These are phyloP conservation scores for Hydrozoanthus tunicans DNA, from an alignment of 64 coral and sea anemone genomes.

Conservation along the genomic window DNA sequence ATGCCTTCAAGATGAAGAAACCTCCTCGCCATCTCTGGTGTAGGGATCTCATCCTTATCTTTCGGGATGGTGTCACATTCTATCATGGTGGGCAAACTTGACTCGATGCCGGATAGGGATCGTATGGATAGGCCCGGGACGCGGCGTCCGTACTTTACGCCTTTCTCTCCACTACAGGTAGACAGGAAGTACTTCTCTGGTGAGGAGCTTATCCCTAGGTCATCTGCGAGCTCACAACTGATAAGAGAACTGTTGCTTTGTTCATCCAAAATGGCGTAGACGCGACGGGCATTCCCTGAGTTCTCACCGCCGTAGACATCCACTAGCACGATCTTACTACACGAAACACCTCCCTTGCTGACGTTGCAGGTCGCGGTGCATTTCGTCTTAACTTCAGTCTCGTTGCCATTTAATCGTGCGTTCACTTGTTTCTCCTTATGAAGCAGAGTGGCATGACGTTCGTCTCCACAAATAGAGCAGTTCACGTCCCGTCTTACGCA, in stretches of 20 bases:
- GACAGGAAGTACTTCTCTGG: constrained; percentile 9
- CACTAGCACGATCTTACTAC: constrained; percentile 5
- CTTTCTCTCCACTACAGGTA: not conserved
- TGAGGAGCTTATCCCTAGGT: not conserved
- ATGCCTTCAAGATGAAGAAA: not conserved
- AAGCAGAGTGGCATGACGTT: constrained; percentile 22
- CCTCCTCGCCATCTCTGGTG: constrained; percentile 10
- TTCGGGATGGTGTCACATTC: not conserved
- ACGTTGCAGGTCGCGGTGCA: not conserved
- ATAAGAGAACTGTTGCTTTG: constrained; percentile 16
- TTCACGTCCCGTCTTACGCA: too few species aligned
- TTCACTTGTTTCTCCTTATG: constrained; percentile 4
- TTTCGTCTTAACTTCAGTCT: not conserved
- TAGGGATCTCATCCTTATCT: not conserved
- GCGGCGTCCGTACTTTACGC: constrained; percentile 1
- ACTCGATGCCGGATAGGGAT: not conserved
- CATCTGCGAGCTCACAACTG: not conserved
- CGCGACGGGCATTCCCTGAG: not conserved
- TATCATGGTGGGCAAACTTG: not conserved
- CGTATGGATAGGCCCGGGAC: not conserved
- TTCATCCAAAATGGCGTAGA: not conserved
- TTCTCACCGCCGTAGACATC: not conserved
- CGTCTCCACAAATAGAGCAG: constrained; percentile 31
- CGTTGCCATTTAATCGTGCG: not conserved
- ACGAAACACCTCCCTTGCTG: not conserved